Conservation (phyloP, 2,888 invertebrate genomes). For the Dynastes grantii region DNA sequence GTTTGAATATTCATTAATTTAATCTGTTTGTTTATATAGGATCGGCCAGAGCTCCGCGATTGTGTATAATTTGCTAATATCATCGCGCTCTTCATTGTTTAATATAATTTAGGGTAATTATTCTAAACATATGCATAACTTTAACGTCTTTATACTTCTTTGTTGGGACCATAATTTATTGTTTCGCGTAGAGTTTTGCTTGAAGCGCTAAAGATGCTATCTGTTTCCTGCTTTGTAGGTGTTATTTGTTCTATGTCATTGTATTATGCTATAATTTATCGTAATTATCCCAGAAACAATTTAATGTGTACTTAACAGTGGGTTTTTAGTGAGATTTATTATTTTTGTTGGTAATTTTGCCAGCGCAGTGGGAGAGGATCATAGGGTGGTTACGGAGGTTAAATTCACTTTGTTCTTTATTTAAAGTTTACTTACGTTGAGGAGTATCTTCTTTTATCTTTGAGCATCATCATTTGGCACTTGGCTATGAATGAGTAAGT, state of each 20-base stretch:
- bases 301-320: background rate
- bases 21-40: constrained; percentile 24
- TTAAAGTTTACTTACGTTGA: too few species aligned
- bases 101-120: constrained; percentile 31
- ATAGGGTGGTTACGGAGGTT: too few species aligned
- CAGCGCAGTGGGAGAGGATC: too few species aligned
- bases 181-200: constrained; percentile 20
- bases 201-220: constrained; percentile 17
- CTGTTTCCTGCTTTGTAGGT: constrained; percentile 12
- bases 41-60: background rate
- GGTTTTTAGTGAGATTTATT: too few species aligned
- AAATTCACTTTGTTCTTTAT: too few species aligned
- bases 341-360: too few species aligned
- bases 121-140: constrained; percentile 5
- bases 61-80: constrained; percentile 25
- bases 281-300: background rate
- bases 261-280: background rate
- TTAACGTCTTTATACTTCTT: constrained; percentile 34
- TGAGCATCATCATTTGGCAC: too few species aligned
- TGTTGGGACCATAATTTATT: constrained; percentile 29
- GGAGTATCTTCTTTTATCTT: too few species aligned
- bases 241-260: constrained; percentile 9
- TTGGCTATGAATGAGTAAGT: too few species aligned
- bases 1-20: constrained; percentile 36
- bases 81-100: constrained; percentile 29